Conservation (phyloP, 2,888 invertebrate genomes). For the Xanthostigma xanthostigma region DNA sequence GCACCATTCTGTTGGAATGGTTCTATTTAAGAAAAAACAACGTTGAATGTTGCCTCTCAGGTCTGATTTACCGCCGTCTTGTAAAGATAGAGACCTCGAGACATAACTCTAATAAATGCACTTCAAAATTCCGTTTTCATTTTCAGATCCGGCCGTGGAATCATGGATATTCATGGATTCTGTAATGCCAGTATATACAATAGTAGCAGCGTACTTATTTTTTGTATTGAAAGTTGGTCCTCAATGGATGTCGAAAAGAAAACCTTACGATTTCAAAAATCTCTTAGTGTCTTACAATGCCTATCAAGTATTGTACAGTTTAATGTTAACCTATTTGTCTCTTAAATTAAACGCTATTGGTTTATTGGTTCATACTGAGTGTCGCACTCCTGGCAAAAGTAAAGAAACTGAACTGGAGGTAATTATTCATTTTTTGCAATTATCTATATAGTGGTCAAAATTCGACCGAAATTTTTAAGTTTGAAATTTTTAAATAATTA, state of each 20-base stretch:
- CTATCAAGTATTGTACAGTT: constrained; percentile 75
- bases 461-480: too few relatives aligned
- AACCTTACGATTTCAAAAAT: constrained; percentile 56
- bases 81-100: too few relatives aligned
- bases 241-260: constrained; percentile 56
- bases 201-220: constrained; percentile 49
- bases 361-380: constrained; percentile 18
- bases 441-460: too few relatives aligned
- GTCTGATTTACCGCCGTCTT: too few relatives aligned
- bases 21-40: too few relatives aligned
- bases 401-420: too few relatives aligned
- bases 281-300: constrained; percentile 68
- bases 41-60: too few relatives aligned
- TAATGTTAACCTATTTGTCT: constrained; percentile 41
- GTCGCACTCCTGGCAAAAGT: constrained; percentile 3
- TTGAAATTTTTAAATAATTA: too few relatives aligned
- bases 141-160: constrained; percentile 58
- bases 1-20: too few relatives aligned
- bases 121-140: not conserved
- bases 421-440: too few relatives aligned
- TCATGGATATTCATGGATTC: constrained; percentile 67
- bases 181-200: constrained; percentile 49
- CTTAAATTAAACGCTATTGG: constrained; percentile 24
- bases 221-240: constrained; percentile 66
- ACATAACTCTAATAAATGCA: not conserved